Percentiles rank a stretch among this genome's conserved stretches.
Conservation (phyloP, 2,888 invertebrate genomes). For the Lingula anatina region DNA sequence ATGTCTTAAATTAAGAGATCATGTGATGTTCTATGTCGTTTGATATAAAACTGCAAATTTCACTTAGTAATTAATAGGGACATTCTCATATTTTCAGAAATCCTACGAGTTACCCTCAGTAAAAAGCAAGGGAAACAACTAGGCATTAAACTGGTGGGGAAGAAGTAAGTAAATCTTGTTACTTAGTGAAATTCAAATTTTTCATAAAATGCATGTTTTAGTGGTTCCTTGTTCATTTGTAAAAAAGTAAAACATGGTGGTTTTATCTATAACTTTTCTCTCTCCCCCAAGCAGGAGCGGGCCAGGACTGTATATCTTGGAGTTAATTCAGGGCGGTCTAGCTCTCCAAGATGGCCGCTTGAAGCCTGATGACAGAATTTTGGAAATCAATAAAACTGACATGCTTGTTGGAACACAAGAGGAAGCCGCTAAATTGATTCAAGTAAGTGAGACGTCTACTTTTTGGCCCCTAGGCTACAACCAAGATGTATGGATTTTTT, state of each 20-base stretch:
- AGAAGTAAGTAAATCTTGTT: conserved; percentile 32
- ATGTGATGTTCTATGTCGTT: too few relatives aligned
- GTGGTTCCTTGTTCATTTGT: neutral
- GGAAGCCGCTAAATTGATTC: conserved; percentile 51
- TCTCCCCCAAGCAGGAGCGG: too few relatives aligned
- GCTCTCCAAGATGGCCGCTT: conserved; percentile 52
- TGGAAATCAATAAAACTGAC: conserved; percentile 54
- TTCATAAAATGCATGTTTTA: neutral
- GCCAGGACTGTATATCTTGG: conserved; percentile 46
- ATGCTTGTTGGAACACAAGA: conserved; percentile 52
- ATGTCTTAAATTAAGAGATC: too few relatives aligned
- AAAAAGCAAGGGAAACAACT: conserved; percentile 50
- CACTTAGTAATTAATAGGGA: too few relatives aligned
- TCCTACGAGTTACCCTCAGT: conserved; percentile 50
- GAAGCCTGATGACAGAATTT: conserved; percentile 53
- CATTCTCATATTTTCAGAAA: conserved; percentile 41
- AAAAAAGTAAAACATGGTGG: too few relatives aligned
- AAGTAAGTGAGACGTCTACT: conserved; percentile 33
- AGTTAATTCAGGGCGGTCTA: conserved; percentile 49
- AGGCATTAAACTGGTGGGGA: conserved; percentile 52
- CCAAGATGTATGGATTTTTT: too few relatives aligned
- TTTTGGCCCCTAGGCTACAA: neutral
- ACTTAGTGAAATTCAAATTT: neutral
- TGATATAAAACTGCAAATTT: too few relatives aligned
- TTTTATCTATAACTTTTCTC: too few relatives aligned